A percentile compares a stretch with the other conserved stretches of the same genome.
Conservation (phyloP, 2,888 invertebrate genomes). For the Thera britannica region DNA sequence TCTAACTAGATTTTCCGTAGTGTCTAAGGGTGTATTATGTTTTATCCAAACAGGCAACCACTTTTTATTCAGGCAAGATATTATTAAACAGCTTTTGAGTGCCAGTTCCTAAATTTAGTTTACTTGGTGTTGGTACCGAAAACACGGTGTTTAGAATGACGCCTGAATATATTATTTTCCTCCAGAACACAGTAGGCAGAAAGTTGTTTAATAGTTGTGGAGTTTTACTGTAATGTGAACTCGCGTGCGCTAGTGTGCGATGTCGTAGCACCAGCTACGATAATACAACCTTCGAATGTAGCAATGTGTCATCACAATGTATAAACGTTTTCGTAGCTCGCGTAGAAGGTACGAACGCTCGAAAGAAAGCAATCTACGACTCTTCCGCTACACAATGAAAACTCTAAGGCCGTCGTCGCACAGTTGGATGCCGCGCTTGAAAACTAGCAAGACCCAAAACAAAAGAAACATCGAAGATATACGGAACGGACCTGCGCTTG, state of each 20-base stretch:
- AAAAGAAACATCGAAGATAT: neutral
- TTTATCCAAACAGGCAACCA: neutral
- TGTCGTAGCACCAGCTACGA: conserved; percentile 26
- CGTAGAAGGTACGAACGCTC: conserved; percentile 21
- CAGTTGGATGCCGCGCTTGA: neutral
- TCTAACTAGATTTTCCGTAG: conserved; percentile 52
- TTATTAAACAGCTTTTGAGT: conserved; percentile 10
- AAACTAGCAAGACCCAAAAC: neutral
- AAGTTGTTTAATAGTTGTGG: neutral
- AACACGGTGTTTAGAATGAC: neutral
- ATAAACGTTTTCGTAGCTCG: conserved; percentile 25
- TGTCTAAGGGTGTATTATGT: conserved; percentile 35
- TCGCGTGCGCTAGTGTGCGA: neutral
- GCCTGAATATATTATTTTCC: neutral
- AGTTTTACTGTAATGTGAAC: neutral
- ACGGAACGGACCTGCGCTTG: neutral
- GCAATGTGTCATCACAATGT: conserved; percentile 26
- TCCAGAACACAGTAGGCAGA: neutral
- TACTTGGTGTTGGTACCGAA: neutral
- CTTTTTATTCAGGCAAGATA: conserved; percentile 38
- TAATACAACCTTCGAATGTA: conserved; percentile 22
- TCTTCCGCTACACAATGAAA: conserved; percentile 26
- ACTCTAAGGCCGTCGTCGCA: neutral
- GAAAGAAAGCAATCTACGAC: conserved; percentile 24
- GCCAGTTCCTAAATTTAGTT: neutral